These are phyloP conservation scores for Cardiocondyla obscurior DNA, from an alignment of 1,140 invertebrate genomes.

Conservation along the genomic window DNA sequence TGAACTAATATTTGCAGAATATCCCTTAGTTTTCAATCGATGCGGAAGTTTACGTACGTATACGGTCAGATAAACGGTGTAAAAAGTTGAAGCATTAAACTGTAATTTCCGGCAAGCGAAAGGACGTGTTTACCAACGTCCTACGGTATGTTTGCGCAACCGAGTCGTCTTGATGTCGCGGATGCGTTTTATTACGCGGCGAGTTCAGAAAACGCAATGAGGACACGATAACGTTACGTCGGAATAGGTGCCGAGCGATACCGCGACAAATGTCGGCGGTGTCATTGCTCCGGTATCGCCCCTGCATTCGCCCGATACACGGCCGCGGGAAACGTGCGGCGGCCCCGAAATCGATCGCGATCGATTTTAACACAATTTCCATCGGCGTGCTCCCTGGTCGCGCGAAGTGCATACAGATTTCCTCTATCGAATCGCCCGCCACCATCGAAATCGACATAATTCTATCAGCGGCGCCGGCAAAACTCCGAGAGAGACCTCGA, in stretches of 20 bases:
- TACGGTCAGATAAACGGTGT: conserved; percentile 5
- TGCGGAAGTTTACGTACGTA: neutral
- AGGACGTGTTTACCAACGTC: conserved; percentile 38
- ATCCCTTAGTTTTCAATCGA: conserved; percentile 7
- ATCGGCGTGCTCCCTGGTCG: neutral
- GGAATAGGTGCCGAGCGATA: neutral
- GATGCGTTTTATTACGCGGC: conserved; percentile 51
- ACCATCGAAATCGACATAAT: conserved; percentile 68
- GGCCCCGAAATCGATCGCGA: conserved; percentile 22
- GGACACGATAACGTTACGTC: conserved; percentile 2
- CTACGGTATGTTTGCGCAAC: conserved; percentile 38
- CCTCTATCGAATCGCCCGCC: conserved; percentile 40
- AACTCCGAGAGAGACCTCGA: conserved; percentile 53
- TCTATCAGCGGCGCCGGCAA: conserved; percentile 57
- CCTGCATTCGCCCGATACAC: neutral
- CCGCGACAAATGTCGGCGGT: conserved; percentile 3
- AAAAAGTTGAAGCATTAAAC: conserved; percentile 49
- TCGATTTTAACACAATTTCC: conserved; percentile 33
- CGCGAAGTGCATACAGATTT: conserved; percentile 21
- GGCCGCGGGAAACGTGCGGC: neutral
- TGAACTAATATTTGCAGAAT: neutral
- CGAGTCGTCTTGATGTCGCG: conserved; percentile 50
- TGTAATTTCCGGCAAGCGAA: conserved; percentile 38
- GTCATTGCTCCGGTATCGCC: neutral
- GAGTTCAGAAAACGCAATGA: conserved; percentile 28